These are phyloP conservation scores for Phrynosoma platyrhinos DNA, from an alignment of 2,113 vertebrate species.

Conservation along the genomic window DNA sequence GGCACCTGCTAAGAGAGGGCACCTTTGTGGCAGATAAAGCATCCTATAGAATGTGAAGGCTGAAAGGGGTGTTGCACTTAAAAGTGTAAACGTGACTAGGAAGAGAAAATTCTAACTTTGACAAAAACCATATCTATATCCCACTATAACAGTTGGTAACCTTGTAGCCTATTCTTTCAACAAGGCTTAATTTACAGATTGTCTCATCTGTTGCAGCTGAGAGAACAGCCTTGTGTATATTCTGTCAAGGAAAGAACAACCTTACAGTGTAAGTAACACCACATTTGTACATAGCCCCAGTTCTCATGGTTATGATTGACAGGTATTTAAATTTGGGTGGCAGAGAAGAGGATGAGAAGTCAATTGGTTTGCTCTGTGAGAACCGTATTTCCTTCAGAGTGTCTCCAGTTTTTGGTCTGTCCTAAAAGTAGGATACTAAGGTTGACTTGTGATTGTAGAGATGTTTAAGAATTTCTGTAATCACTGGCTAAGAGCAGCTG, in stretches of 20 bases:
- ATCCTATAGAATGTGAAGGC: constrained; percentile 16
- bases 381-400: neutral
- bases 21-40: constrained; percentile 45
- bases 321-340: neutral
- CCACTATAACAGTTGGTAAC: neutral
- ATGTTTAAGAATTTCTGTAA: neutral
- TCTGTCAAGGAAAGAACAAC: constrained; percentile 12
- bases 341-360: neutral
- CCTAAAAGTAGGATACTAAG: neutral
- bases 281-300: neutral
- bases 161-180: fast-evolving
- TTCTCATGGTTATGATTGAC: neutral
- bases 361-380: neutral
- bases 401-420: neutral
- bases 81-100: neutral
- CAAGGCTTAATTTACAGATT: neutral
- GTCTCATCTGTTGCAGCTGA: constrained; percentile 1
- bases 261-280: neutral
- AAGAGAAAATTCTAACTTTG: constrained; percentile 7
- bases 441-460: neutral
- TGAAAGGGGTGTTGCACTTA: constrained; percentile 33
- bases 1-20: constrained; percentile 22
- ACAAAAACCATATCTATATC: neutral
- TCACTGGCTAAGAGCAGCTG: neutral
- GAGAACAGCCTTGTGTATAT: constrained; percentile 1